Evolutionary conservation across 2,797 vertebrate species (phyloP), one percentile per base, ranked within the genome.

Genomic region (Luscinia megarhynchos): DNA sequence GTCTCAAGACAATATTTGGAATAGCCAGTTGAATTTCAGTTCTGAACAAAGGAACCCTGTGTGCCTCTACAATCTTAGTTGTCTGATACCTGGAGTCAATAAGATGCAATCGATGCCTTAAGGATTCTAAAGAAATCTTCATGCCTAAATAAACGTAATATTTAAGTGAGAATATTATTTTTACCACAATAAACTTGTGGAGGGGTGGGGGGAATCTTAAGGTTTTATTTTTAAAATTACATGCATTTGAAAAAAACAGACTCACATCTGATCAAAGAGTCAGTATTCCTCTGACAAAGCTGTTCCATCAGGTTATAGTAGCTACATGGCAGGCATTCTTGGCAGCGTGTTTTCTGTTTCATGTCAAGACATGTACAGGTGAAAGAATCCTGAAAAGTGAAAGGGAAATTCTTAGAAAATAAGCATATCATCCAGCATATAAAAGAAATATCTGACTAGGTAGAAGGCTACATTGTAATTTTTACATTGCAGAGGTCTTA

Each of bases 281-380:
- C 98, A 12, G 98, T 98, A 97, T 98, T 98, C 76, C 96, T 98
- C 69, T 98, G 98, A 92, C 98, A 98, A 77, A 99, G 89, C 41
- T 98, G 98, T 84, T 97, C 98, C 92, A 98, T 97, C 93, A 98
- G 93, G 91, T 97, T 98, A 94, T 98, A 99, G 97, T 95, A 98
- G 70, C 92, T 75, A 94, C 98, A 99, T 11, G 98, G 97, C 67
- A 98, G 93, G 84, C 98, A 99, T 8, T 97, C 96, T 84, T 98
- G 98, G 96, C 98, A 99, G n/a, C 98, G 98, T 34, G 97, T 98
- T 96, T 98, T 98, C 78, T 97, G 98, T 75, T 98, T 98, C 58
- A 73, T 50, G 82, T 99, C 98, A 29, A 97, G 97, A 87, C 98
- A 97, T 40, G 97, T 92, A 95, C 98, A 99, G 72, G 91, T 43